phyloP scores from a whole-genome alignment of 2,113 vertebrate species.

The Lasiurus cinereus region DNA sequence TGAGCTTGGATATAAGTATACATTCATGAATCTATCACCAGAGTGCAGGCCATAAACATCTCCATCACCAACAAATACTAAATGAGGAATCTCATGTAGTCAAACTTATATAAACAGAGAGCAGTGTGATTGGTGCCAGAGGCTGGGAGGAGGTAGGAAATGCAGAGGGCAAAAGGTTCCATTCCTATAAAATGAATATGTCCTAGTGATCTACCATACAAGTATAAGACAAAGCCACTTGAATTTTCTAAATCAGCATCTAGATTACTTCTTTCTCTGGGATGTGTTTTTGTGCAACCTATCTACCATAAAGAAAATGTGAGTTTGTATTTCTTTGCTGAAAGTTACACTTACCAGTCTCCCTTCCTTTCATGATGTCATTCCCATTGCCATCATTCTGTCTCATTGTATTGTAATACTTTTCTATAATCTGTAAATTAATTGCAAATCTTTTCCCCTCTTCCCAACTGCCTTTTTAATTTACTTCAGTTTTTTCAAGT shows the following conservation, averaged over 20 bases:
- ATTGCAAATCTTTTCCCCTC: neutral
- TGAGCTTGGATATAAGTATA: neutral
- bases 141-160: neutral
- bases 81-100: neutral
- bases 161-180: neutral
- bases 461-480: neutral
- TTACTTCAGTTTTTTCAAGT: slow-evolving; percentile 54
- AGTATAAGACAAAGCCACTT: neutral
- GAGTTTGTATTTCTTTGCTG: neutral
- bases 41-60: neutral
- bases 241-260: slow-evolving; percentile 2
- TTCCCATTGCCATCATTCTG: neutral
- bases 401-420: slow-evolving; percentile 25
- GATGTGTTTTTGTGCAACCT: neutral
- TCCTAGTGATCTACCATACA: neutral
- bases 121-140: neutral
- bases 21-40: neutral
- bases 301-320: neutral
- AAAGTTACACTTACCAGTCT: neutral
- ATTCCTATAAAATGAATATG: neutral
- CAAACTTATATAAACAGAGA: neutral
- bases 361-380: neutral
- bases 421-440: slow-evolving; percentile 46
- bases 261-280: neutral
- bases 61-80: neutral